Conservation (phyloP, 2,888 invertebrate species). For the Camponotus fellah region DNA sequence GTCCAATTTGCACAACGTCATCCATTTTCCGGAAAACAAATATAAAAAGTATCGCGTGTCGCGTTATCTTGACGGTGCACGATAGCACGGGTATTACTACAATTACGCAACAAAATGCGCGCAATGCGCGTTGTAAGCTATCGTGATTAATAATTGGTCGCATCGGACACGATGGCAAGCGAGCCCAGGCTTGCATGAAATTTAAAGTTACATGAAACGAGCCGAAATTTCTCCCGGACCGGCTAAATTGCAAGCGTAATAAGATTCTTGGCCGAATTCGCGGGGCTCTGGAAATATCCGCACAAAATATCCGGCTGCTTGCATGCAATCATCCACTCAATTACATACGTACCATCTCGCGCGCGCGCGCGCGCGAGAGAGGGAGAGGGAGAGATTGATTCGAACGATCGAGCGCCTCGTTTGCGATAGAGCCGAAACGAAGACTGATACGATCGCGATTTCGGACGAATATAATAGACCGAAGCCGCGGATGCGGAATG, state of each 20-base stretch:
- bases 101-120: background rate
- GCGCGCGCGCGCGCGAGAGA: constrained; percentile 22
- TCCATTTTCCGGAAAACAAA: background rate
- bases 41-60: background rate
- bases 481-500: constrained; percentile 10
- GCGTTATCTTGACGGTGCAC: background rate
- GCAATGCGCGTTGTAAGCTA: background rate
- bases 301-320: constrained; percentile 50
- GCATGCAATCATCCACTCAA: constrained; percentile 58
- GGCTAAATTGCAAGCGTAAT: constrained; percentile 50
- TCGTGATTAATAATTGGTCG: constrained; percentile 49
- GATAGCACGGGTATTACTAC: background rate
- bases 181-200: constrained; percentile 29
- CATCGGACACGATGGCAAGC: background rate
- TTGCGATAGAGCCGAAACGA: constrained; percentile 33
- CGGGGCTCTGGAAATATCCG: constrained; percentile 44
- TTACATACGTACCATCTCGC: constrained; percentile 49
- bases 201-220: constrained; percentile 51
- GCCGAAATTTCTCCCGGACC: constrained; percentile 27
- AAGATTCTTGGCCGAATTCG: constrained; percentile 50
- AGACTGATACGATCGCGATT: constrained; percentile 48
- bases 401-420: constrained; percentile 38
- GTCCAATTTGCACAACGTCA: background rate
- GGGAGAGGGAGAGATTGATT: constrained; percentile 18
- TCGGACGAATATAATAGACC: constrained; percentile 46